Evolutionary conservation across 37 sponge, comb jelly and placozoan genomes (phyloP), one percentile per base, ranked within the genome.

Genomic region (Corticium candelabrum): DNA sequence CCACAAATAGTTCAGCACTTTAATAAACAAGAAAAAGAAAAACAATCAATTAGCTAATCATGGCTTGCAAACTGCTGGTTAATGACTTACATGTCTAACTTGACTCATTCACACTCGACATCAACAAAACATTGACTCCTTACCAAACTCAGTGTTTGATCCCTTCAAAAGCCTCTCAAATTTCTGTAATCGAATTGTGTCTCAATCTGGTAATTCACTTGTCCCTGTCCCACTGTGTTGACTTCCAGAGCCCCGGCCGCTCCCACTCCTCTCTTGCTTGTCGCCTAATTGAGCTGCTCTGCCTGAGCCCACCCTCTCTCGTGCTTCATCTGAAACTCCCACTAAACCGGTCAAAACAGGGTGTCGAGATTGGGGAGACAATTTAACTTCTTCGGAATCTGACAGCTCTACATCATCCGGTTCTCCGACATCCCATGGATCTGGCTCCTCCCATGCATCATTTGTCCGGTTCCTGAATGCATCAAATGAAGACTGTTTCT

Each of bases 111-210:
- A 21, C 56, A 11, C 56, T 21, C 11, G 56, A 70, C 29, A 15
- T 34, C 5, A 30, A 15, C 5, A 34, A 21, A 11, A 50, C 11
- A 32, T n/a, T 41, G 70, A 21, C 34, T 3, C 35, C 50, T 56
- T 40, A 87, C 88, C 88, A 4, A 93, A 73, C 69, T 87, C 88
- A 40, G 94, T 93, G 83, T 89, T 87, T 7, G 94, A 90, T 30
- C 94, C 94, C 1, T 87, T 90, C 21, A 93, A 57, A 0, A 87
- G 83, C 68, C 87, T 89, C 39, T 87, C 94, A 87, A 93, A 93
- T 75, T 85, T 89, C 79, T 93, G 86, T 21, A 93, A 79, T 37
- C 85, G 82, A 41, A 82, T 80, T 27, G 87, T 89, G 57, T 93
- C 94, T 39, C 90, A 68, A 78, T 93, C 94, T 0, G 73, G 73